These are phyloP conservation scores for Reticulitermes speratus DNA, from an alignment of 1,140 invertebrate species.

Conservation along the genomic window DNA sequence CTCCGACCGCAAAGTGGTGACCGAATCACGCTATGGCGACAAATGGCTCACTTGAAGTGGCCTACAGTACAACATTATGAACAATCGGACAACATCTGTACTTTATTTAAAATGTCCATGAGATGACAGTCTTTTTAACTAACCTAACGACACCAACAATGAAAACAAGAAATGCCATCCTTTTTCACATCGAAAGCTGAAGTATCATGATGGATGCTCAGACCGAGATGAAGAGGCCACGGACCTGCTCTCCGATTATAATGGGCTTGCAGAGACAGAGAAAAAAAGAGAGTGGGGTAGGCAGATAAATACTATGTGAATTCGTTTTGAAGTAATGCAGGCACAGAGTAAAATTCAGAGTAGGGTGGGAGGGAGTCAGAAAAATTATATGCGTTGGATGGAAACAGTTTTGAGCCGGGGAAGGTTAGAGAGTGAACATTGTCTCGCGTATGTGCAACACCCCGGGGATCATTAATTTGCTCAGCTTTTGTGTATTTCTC, in stretches of 20 bases:
- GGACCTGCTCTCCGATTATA: background rate
- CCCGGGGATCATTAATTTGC: conserved; percentile 7
- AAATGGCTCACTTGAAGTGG: too few species aligned
- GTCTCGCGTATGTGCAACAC: conserved; percentile 12
- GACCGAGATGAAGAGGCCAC: background rate
- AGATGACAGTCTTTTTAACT: background rate
- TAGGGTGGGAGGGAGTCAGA: background rate
- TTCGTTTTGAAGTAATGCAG: background rate
- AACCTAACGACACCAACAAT: background rate
- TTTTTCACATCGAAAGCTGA: background rate
- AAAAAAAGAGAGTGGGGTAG: background rate
- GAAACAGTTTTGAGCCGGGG: background rate
- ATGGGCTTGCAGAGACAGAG: background rate
- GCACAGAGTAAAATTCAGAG: background rate
- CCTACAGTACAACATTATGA: too few species aligned
- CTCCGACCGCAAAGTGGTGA: too few species aligned
- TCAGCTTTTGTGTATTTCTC: conserved; percentile 8
- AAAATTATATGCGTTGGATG: background rate
- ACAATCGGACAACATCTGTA: too few species aligned
- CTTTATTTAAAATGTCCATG: too few species aligned
- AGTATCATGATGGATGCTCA: background rate
- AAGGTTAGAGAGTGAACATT: background rate
- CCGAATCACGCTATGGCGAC: too few species aligned
- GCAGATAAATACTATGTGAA: background rate
- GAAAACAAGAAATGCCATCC: background rate